These are phyloP conservation scores for Vultur gryphus DNA, from an alignment of 2,797 vertebrate genomes.

Conservation along the genomic window DNA sequence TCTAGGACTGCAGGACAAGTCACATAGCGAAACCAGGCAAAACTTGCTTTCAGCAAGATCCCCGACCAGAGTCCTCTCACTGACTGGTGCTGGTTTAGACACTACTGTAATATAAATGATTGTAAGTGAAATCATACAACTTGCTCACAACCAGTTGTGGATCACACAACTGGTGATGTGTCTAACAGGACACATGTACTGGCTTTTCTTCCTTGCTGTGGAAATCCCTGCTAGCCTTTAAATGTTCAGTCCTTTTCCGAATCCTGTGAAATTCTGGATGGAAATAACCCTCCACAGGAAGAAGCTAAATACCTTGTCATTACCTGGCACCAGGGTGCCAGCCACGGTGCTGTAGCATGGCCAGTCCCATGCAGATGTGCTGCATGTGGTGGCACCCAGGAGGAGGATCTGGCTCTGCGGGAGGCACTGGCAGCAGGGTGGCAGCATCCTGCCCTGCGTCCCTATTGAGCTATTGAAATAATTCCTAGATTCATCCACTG, in stretches of 20 bases:
- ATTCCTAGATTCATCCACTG: neutral
- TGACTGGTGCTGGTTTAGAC: neutral
- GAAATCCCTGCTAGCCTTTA: neutral
- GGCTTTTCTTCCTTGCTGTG: neutral
- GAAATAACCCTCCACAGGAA: neutral
- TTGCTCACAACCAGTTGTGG: neutral
- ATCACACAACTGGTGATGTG: neutral
- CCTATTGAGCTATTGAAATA: neutral
- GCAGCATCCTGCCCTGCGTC: neutral
- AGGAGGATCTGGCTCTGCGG: neutral
- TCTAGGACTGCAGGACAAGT: neutral
- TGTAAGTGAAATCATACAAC: neutral
- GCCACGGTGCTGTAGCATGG: neutral
- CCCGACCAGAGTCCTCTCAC: neutral
- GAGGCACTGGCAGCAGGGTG: neutral
- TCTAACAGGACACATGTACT: neutral
- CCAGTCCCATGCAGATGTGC: accelerated
- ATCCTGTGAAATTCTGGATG: neutral
- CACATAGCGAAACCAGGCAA: neutral
- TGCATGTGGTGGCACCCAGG: neutral
- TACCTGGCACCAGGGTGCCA: neutral
- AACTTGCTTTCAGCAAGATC: neutral
- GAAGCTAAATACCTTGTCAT: neutral
- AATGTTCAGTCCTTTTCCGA: neutral
- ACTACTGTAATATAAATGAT: neutral